phyloP scores from a whole-genome alignment of 1,140 invertebrate genomes.

The Portunus trituberculatus region DNA sequence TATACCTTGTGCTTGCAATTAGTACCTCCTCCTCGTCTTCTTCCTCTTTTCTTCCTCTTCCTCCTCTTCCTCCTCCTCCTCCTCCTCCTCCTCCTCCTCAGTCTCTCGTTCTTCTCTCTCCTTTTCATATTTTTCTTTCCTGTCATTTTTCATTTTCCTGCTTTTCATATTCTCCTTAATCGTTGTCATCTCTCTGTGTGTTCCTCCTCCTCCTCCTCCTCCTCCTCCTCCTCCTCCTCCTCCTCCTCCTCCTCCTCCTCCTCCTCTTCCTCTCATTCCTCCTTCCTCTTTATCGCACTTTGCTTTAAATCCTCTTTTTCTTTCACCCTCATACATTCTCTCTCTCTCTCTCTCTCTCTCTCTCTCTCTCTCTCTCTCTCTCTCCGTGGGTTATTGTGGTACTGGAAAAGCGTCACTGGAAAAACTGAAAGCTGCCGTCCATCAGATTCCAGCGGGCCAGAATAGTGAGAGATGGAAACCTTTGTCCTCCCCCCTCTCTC shows the following conservation, averaged over 20 bases:
- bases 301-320: neutral
- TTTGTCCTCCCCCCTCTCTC: neutral
- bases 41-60: too few relatives aligned
- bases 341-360: neutral
- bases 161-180: neutral
- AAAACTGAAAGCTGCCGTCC: neutral
- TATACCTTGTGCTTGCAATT: conserved; percentile 2
- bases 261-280: neutral
- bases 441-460: neutral
- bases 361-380: neutral
- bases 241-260: too few relatives aligned
- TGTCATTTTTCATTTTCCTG: neutral
- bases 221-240: neutral
- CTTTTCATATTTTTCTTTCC: neutral
- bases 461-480: neutral
- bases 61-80: neutral
- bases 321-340: neutral
- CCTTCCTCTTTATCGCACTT: neutral
- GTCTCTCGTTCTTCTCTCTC: neutral
- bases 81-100: neutral
- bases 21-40: neutral
- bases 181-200: neutral
- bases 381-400: neutral
- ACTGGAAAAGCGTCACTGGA: neutral
- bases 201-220: neutral